Evolutionary conservation across 2,797 vertebrate genomes (phyloP).

Genomic region (Eulemur rubriventer): DNA sequence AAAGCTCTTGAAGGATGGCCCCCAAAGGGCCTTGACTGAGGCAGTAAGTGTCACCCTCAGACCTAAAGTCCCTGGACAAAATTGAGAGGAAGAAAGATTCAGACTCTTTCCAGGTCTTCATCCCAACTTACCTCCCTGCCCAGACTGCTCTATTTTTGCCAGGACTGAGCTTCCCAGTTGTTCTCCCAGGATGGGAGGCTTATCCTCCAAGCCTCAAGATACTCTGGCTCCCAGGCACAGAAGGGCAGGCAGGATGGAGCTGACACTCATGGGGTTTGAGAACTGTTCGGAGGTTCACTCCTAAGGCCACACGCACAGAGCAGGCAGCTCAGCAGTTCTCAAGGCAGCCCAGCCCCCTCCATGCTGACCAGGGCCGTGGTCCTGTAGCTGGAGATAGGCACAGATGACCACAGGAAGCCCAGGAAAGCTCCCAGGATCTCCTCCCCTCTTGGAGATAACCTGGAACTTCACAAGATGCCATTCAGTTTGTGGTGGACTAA

Average conservation of each 20-base stretch:
- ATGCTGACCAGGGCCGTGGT: not conserved
- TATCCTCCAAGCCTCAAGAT: not conserved
- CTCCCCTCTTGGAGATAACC: not conserved
- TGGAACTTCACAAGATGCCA: not conserved
- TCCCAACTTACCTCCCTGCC: not conserved
- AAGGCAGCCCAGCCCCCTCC: not conserved
- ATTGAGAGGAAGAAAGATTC: not conserved
- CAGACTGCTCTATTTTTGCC: not conserved
- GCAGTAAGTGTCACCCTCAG: not conserved
- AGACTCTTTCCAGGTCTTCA: not conserved
- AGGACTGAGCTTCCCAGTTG: not conserved
- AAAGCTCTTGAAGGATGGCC: not conserved
- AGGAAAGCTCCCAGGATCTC: not conserved
- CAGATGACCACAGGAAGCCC: not conserved
- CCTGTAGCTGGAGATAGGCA: not conserved
- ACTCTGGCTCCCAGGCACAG: not conserved
- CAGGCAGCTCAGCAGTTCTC: not conserved
- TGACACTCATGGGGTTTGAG: not conserved
- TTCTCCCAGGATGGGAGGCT: not conserved
- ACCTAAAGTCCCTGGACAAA: not conserved
- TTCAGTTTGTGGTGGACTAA: not conserved
- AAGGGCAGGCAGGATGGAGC: not conserved
- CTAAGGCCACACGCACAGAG: not conserved
- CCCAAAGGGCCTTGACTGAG: not conserved
- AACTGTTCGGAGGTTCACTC: not conserved